Evolutionary conservation across 2,888 invertebrate species (phyloP).

Genomic region (Panopea generosa): DNA sequence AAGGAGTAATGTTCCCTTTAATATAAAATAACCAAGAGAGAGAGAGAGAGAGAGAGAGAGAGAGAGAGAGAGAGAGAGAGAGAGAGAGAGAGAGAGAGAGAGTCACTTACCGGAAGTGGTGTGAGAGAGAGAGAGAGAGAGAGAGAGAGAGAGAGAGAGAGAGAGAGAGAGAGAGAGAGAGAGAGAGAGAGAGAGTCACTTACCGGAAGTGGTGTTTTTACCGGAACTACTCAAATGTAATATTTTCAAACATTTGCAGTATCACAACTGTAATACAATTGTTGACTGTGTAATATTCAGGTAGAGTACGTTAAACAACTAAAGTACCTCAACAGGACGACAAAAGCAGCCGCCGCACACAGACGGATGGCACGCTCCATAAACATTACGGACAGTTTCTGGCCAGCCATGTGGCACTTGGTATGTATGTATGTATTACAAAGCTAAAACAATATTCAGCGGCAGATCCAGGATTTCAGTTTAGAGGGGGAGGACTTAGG

Average conservation of each 20-base stretch:
- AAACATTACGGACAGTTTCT: conserved; percentile 33
- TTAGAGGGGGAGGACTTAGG: too few relatives aligned
- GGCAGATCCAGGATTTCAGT: too few relatives aligned
- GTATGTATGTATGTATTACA: conserved; percentile 27
- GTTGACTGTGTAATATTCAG: too few relatives aligned
- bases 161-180: conserved; percentile 8
- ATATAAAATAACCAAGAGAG: too few relatives aligned
- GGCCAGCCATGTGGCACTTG: conserved; percentile 53
- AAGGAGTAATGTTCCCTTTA: too few relatives aligned
- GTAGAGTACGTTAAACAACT: conserved; percentile 30
- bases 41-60: too few relatives aligned
- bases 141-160: conserved; percentile 26
- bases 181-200: conserved; percentile 12
- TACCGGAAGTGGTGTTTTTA: too few relatives aligned
- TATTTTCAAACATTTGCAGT: too few relatives aligned
- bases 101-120: too few relatives aligned
- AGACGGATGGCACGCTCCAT: neutral
- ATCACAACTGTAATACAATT: too few relatives aligned
- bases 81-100: conserved; percentile 10
- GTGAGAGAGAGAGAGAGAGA: conserved; percentile 25
- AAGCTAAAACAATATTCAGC: too few relatives aligned
- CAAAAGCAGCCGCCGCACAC: neutral
- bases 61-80: conserved; percentile 21
- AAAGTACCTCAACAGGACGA: conserved; percentile 16
- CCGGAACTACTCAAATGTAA: too few relatives aligned